phyloP scores from a whole-genome alignment of 2,888 invertebrate species.

The Gortyna flavago region DNA sequence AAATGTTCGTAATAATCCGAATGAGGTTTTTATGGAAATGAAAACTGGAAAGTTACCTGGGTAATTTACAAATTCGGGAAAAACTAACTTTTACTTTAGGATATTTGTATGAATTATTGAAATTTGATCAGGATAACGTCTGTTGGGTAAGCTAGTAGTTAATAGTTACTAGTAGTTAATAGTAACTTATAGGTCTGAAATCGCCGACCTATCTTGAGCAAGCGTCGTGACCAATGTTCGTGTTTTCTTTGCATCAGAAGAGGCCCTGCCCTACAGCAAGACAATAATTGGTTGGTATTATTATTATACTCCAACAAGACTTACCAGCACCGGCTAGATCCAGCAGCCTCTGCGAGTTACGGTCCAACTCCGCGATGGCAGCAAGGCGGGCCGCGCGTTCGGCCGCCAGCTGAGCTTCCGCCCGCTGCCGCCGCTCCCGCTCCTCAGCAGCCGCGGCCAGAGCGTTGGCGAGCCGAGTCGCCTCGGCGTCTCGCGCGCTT shows the following conservation, averaged over 20 bases:
- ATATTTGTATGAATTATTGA: too few relatives aligned
- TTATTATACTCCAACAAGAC: constrained; percentile 47
- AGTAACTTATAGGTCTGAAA: too few relatives aligned
- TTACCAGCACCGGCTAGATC: constrained; percentile 89
- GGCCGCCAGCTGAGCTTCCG: constrained; percentile 91
- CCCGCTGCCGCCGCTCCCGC: constrained; percentile 89
- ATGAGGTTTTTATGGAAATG: too few relatives aligned
- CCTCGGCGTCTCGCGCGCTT: constrained; percentile 91
- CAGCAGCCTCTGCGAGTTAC: constrained; percentile 93
- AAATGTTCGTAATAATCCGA: too few relatives aligned
- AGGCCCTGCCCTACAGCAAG: background rate
- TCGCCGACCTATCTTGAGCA: too few relatives aligned
- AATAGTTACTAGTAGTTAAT: too few relatives aligned
- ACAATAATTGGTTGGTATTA: background rate
- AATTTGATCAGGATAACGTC: too few relatives aligned
- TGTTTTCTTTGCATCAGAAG: background rate
- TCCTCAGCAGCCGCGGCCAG: constrained; percentile 91
- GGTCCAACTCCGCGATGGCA: constrained; percentile 93
- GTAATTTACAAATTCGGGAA: too few relatives aligned
- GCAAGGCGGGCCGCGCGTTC: constrained; percentile 93
- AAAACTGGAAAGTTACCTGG: too few relatives aligned
- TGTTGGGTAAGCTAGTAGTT: too few relatives aligned
- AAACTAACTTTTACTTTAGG: too few relatives aligned
- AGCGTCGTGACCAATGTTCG: too few relatives aligned
- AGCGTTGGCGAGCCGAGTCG: constrained; percentile 91